Conservation (phyloP, 2,888 invertebrate species). For the Disparrhopalites patrizii region DNA sequence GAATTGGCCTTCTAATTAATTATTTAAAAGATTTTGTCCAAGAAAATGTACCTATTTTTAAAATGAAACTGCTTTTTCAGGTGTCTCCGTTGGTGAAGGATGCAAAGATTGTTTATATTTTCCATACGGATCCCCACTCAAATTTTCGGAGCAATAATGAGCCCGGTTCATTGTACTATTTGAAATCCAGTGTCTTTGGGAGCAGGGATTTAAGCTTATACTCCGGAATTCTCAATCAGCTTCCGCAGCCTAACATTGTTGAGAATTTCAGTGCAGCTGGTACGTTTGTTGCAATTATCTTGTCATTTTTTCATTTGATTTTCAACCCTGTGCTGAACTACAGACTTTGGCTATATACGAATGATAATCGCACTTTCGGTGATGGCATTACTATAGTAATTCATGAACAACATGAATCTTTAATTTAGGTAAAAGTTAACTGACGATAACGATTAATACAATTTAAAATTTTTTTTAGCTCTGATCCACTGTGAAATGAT, state of each 20-base stretch:
- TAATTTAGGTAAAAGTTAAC: neutral
- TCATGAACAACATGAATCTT: no score
- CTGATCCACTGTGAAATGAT: conserved; percentile 13
- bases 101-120: neutral
- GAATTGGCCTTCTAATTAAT: no score
- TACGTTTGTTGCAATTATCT: neutral
- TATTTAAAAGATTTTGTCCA: no score
- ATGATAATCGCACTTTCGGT: no score
- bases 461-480: neutral
- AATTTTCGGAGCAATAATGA: neutral
- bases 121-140: conserved; percentile 1
- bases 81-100: neutral
- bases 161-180: neutral
- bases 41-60: neutral
- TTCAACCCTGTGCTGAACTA: neutral
- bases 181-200: neutral
- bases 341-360: no score
- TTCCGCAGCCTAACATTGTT: conserved; percentile 6
- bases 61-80: neutral
- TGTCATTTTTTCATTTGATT: neutral
- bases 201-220: neutral
- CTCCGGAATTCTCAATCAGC: neutral
- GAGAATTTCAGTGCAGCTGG: conserved; percentile 2
- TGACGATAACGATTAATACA: neutral
- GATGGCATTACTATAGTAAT: no score